Evolutionary conservation across 2,797 vertebrate species (phyloP).

Genomic region (Oreortyx pictus): DNA sequence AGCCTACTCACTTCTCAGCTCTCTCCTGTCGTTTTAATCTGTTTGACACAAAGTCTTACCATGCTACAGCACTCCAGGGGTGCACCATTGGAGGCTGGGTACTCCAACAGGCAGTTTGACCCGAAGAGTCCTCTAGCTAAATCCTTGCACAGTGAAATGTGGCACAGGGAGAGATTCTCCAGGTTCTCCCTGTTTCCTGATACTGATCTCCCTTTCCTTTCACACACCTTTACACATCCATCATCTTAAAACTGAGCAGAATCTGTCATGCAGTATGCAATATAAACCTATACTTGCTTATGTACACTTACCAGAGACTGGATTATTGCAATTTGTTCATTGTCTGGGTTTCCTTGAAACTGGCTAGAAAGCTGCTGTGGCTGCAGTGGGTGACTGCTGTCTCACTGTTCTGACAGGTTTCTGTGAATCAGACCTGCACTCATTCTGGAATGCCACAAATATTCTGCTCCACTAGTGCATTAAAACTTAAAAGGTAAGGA

Average conservation of each 20-base stretch:
- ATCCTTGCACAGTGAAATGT: background rate
- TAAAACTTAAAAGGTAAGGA: conserved; percentile 10
- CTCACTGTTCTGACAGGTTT: background rate
- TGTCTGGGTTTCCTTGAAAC: background rate
- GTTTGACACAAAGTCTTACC: background rate
- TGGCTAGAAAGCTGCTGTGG: background rate
- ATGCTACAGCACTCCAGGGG: background rate
- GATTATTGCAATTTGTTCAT: background rate
- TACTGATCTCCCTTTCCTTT: background rate
- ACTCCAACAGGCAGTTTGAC: background rate
- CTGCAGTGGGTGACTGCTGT: conserved; percentile 13
- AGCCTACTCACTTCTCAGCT: background rate
- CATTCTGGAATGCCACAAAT: background rate
- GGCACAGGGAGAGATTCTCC: background rate
- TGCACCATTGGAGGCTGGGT: background rate
- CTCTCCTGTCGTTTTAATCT: background rate
- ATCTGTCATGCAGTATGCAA: background rate
- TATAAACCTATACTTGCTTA: background rate
- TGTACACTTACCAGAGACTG: background rate
- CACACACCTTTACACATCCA: background rate
- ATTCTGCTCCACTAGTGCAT: background rate
- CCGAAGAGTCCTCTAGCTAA: background rate
- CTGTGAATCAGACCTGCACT: conserved; percentile 11
- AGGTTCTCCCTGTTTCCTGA: background rate
- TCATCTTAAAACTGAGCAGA: background rate